phyloP scores from a whole-genome alignment of 2,113 vertebrate genomes.

The Amia ocellicauda region DNA sequence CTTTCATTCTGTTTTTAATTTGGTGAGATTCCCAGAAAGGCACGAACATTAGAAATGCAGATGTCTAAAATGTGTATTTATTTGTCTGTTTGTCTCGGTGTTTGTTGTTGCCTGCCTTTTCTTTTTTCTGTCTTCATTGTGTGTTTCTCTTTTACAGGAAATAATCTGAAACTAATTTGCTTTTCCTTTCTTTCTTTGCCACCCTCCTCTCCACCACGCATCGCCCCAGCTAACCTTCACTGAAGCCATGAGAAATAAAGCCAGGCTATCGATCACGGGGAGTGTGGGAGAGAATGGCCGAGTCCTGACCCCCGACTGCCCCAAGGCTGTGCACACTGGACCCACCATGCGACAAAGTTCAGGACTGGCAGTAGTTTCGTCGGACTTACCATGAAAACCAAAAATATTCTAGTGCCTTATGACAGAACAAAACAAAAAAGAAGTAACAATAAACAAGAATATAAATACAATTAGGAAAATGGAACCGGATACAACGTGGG shows the following conservation, averaged over 20 bases:
- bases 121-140: constrained; percentile 11
- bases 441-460: constrained; percentile 36
- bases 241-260: constrained; percentile 99
- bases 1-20: neutral
- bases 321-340: constrained; percentile 89
- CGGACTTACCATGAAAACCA: constrained; percentile 98
- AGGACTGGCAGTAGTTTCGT: constrained; percentile 94
- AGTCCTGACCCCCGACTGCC: constrained; percentile 91
- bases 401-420: constrained; percentile 99
- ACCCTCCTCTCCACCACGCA: constrained; percentile 40
- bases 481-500: constrained; percentile 52
- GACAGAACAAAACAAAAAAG: constrained; percentile 56
- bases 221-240: constrained; percentile 89
- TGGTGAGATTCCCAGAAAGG: constrained; percentile 43
- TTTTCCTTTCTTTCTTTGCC: constrained; percentile 38
- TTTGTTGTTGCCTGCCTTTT: constrained; percentile 57
- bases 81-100: constrained; percentile 58
- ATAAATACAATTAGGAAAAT: constrained; percentile 1
- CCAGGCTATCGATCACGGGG: constrained; percentile 95
- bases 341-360: constrained; percentile 89
- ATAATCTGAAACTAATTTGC: constrained; percentile 44
- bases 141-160: constrained; percentile 40
- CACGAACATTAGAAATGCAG: constrained; percentile 83
- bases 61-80: constrained; percentile 78
- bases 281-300: constrained; percentile 94